phyloP scores from a whole-genome alignment of 2,797 vertebrate species.

The Myripristis murdjan region DNA sequence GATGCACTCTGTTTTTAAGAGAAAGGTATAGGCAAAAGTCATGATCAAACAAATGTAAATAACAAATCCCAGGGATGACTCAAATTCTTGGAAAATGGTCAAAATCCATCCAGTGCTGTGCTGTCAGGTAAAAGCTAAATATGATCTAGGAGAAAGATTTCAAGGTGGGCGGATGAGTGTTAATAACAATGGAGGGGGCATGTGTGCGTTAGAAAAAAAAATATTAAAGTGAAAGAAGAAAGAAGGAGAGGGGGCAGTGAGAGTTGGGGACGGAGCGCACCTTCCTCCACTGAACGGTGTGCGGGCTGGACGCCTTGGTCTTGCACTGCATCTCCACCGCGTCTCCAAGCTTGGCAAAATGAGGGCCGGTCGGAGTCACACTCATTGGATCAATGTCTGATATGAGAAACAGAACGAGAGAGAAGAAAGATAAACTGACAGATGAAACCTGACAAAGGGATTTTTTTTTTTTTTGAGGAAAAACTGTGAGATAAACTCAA shows the following conservation, averaged over 20 bases:
- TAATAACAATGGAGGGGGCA: neutral
- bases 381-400: constrained; percentile 77
- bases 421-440: neutral
- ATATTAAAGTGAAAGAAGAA: neutral
- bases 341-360: constrained; percentile 63
- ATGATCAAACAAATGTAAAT: constrained; percentile 8
- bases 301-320: constrained; percentile 61
- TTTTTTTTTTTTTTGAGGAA: constrained; percentile 1
- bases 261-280: constrained; percentile 36
- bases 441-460: neutral
- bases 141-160: neutral
- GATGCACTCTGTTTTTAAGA: too few relatives aligned
- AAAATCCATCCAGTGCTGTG: neutral
- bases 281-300: constrained; percentile 80
- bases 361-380: constrained; percentile 58
- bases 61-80: neutral
- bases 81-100: too few relatives aligned
- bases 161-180: neutral
- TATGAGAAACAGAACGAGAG: constrained; percentile 1
- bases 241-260: neutral
- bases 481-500: neutral
- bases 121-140: too few relatives aligned
- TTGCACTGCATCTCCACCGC: constrained; percentile 79
- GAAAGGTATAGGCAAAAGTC: neutral
- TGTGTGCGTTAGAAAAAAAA: too few relatives aligned